Conservation (phyloP, 2,888 invertebrate genomes). For the Cyrtodaria siliqua region DNA sequence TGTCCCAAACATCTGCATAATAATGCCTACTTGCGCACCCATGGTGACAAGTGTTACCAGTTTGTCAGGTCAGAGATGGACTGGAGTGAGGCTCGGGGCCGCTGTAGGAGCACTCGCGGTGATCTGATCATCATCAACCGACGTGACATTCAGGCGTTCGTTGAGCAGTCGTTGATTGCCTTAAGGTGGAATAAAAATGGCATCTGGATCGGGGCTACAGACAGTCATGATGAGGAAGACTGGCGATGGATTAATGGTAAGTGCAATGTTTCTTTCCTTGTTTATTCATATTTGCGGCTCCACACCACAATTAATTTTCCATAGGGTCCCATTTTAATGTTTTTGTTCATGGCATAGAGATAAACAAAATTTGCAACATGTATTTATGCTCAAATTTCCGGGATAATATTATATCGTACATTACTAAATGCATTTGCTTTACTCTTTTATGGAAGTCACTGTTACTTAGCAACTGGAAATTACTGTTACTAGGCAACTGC, state of each 20-base stretch:
- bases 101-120: slow-evolving; percentile 69
- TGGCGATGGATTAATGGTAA: slow-evolving; percentile 80
- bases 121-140: slow-evolving; percentile 71
- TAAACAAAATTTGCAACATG: too few species aligned
- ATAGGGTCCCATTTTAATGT: too few species aligned
- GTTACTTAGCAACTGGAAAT: too few species aligned
- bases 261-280: neutral
- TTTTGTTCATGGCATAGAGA: too few species aligned
- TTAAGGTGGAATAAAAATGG: slow-evolving; percentile 75
- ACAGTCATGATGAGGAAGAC: slow-evolving; percentile 68
- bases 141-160: slow-evolving; percentile 68
- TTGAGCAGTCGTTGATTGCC: slow-evolving; percentile 31
- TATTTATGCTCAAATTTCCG: too few species aligned
- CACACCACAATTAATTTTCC: too few species aligned
- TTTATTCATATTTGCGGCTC: too few species aligned
- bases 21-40: slow-evolving; percentile 21
- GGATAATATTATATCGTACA: too few species aligned
- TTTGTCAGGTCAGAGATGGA: slow-evolving; percentile 67
- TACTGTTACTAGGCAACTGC: too few species aligned
- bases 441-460: too few species aligned
- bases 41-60: slow-evolving; percentile 69
- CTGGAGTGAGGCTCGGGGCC: slow-evolving; percentile 72
- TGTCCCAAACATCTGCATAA: slow-evolving; percentile 39
- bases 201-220: slow-evolving; percentile 83
- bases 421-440: too few species aligned